phyloP scores from a whole-genome alignment of 1,140 invertebrate genomes.

The Drosophila rufa region DNA sequence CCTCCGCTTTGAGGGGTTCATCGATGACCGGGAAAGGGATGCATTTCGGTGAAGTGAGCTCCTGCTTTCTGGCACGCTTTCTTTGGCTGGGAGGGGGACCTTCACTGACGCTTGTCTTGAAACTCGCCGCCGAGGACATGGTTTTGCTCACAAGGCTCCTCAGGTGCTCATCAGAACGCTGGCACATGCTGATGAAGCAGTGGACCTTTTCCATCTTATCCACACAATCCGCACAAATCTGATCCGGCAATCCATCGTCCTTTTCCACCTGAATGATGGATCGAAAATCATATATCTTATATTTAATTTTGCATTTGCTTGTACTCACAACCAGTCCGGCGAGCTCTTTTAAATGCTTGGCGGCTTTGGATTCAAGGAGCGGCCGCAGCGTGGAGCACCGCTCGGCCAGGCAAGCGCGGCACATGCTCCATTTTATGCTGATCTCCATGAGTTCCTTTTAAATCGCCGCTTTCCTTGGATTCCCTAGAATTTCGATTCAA shows the following conservation, averaged over 20 bases:
- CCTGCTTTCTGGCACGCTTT: conserved; percentile 42
- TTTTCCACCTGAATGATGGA: conserved; percentile 35
- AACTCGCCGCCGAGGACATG: conserved; percentile 48
- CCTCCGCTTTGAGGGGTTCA: not conserved
- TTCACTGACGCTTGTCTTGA: not conserved
- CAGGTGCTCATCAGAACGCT: conserved; percentile 52
- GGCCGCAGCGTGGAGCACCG: conserved; percentile 23
- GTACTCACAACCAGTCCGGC: conserved; percentile 48
- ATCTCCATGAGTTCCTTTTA: conserved; percentile 59
- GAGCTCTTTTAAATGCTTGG: conserved; percentile 50
- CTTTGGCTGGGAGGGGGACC: not conserved
- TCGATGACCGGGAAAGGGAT: no score
- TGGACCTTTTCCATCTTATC: conserved; percentile 42
- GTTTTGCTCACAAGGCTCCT: conserved; percentile 56
- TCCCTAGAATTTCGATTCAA: not conserved
- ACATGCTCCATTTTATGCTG: conserved; percentile 75
- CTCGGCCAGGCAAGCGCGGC: conserved; percentile 58
- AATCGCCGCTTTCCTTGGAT: not conserved
- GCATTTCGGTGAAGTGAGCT: not conserved
- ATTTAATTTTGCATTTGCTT: not conserved
- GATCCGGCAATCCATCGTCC: conserved; percentile 66
- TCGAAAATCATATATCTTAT: not conserved
- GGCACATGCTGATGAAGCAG: conserved; percentile 54
- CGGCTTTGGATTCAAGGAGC: conserved; percentile 38
- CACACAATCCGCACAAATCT: conserved; percentile 65